Percentiles rank a stretch among this genome's conserved stretches.
Conservation (phyloP, 1,140 invertebrate genomes). For the Pachyrhynchus sulphureomaculatus region DNA sequence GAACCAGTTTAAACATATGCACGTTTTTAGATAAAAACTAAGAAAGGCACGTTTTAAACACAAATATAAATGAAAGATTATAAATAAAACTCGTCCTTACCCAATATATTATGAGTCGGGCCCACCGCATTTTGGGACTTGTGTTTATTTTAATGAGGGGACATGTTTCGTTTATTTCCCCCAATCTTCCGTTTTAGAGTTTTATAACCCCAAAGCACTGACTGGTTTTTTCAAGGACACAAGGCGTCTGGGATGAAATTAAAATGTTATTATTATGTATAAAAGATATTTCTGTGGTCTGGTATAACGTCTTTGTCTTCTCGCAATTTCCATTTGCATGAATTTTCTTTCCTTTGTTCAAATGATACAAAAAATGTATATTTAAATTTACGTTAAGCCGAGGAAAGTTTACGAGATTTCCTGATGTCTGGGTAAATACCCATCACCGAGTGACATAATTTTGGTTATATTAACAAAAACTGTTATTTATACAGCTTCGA, state of each 20-base stretch:
- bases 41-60: slow-evolving; percentile 27
- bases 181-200: slow-evolving; percentile 37
- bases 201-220: slow-evolving; percentile 30
- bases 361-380: neutral
- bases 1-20: slow-evolving; percentile 28
- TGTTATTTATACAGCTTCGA: too few relatives aligned
- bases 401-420: slow-evolving; percentile 1
- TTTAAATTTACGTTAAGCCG: slow-evolving; percentile 7
- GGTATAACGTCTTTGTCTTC: slow-evolving; percentile 12
- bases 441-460: too few relatives aligned
- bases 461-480: too few relatives aligned
- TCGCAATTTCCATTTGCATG: neutral
- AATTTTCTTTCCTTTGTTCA: slow-evolving; percentile 11
- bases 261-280: slow-evolving; percentile 29
- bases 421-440: too few relatives aligned
- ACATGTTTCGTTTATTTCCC: slow-evolving; percentile 42
- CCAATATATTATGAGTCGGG: slow-evolving; percentile 36
- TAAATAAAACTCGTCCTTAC: slow-evolving; percentile 39
- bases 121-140: slow-evolving; percentile 28
- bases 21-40: slow-evolving; percentile 18
- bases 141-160: slow-evolving; percentile 43
- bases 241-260: slow-evolving; percentile 26
- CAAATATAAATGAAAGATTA: slow-evolving; percentile 40
- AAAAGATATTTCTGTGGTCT: slow-evolving; percentile 19
- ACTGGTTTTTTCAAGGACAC: slow-evolving; percentile 34